These are phyloP conservation scores for Clavelina lepadiformis DNA, from an alignment of 23 tunicate species.

Conservation along the genomic window DNA sequence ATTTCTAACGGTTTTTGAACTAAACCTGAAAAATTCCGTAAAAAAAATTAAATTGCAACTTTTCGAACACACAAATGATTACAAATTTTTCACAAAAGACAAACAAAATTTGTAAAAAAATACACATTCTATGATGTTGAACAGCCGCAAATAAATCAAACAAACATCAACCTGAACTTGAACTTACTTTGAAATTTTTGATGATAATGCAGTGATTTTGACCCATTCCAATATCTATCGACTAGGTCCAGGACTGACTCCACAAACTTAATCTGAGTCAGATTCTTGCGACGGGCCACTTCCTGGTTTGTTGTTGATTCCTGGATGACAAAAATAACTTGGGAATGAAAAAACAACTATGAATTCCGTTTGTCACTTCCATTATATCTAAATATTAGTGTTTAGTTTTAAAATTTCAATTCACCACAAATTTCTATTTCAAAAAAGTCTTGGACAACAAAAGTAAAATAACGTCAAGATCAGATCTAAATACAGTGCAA, in stretches of 20 bases:
- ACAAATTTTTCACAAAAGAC: not conserved
- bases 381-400: too few species aligned
- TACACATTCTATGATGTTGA: not conserved
- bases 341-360: too few species aligned
- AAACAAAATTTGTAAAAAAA: too few species aligned
- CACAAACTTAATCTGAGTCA: constrained; percentile 54
- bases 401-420: too few species aligned
- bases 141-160: not conserved
- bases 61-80: not conserved
- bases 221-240: constrained; percentile 93
- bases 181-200: constrained; percentile 81
- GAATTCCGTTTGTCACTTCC: too few species aligned
- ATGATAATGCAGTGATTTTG: constrained; percentile 84
- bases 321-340: too few species aligned
- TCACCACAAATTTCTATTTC: too few species aligned
- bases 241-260: constrained; percentile 69
- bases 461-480: too few species aligned
- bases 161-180: not conserved
- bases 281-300: constrained; percentile 27
- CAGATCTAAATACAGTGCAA: too few species aligned
- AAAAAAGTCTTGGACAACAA: too few species aligned
- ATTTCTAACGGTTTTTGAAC: constrained; percentile 55
- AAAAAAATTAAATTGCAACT: constrained; percentile 1
- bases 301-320: constrained; percentile 58
- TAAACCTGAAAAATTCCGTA: constrained; percentile 60